Evolutionary conservation across 2,888 invertebrate genomes (phyloP).

Genomic region (Parnassius glacialis): DNA sequence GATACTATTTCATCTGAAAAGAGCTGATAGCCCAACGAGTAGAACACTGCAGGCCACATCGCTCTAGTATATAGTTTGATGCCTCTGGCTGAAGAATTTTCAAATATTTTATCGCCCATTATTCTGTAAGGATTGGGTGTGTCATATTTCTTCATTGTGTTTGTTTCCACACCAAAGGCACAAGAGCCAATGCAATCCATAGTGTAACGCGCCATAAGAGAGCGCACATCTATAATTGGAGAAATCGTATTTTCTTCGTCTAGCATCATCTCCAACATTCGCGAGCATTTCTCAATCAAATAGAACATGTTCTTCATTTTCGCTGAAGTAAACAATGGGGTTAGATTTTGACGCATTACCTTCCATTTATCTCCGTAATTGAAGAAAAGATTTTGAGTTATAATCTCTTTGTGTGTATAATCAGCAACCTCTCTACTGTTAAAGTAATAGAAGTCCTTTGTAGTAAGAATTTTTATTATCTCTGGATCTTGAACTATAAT

Average conservation of each 20-base stretch:
- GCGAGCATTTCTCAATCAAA: constrained; percentile 47
- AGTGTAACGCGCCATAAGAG: constrained; percentile 47
- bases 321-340: constrained; percentile 55
- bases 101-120: constrained; percentile 47
- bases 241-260: constrained; percentile 33
- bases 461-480: constrained; percentile 49
- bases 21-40: constrained; percentile 42
- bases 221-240: constrained; percentile 40
- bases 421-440: constrained; percentile 50
- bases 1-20: constrained; percentile 40
- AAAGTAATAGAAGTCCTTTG: constrained; percentile 61
- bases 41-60: constrained; percentile 57
- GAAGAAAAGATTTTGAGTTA: constrained; percentile 49
- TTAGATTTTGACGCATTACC: constrained; percentile 55
- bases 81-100: constrained; percentile 37
- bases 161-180: constrained; percentile 55
- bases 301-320: constrained; percentile 67
- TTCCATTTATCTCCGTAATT: constrained; percentile 58
- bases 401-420: constrained; percentile 44
- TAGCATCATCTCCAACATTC: constrained; percentile 45
- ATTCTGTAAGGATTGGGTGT: constrained; percentile 43
- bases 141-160: constrained; percentile 40
- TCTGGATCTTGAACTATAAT: constrained; percentile 57
- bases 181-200: constrained; percentile 58
- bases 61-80: constrained; percentile 39